These are phyloP conservation scores for Helicolenus hilgendorfi DNA, from an alignment of 2,797 vertebrate species.

Conservation along the genomic window DNA sequence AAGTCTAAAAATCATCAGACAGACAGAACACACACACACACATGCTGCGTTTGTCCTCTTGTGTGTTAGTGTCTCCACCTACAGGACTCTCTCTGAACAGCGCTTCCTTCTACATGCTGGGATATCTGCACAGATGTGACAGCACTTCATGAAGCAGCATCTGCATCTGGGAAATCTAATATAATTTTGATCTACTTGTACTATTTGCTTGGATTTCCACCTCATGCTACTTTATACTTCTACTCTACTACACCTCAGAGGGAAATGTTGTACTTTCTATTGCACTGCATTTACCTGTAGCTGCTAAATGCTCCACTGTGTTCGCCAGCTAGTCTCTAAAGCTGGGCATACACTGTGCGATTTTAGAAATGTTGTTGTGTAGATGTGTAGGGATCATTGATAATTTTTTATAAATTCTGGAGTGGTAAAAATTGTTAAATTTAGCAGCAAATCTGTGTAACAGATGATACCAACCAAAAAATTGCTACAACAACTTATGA, in stretches of 20 bases:
- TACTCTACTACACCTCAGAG: not conserved
- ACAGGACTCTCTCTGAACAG: not conserved
- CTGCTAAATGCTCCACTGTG: not conserved
- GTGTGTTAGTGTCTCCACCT: not conserved
- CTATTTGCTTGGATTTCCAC: not conserved
- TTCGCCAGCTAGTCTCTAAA: too few species aligned
- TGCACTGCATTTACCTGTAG: not conserved
- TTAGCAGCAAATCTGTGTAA: too few species aligned
- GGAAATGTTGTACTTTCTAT: not conserved
- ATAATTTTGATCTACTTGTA: not conserved
- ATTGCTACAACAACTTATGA: too few species aligned
- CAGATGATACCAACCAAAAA: rapidly evolving
- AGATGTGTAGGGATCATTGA: too few species aligned
- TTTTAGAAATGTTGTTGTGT: too few species aligned
- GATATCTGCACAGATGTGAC: not conserved
- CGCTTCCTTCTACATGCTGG: slow-evolving; percentile 2
- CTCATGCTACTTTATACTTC: not conserved
- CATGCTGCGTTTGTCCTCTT: not conserved
- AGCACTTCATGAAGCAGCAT: not conserved
- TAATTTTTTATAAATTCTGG: too few species aligned
- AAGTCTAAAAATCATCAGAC: not conserved
- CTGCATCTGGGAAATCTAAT: not conserved
- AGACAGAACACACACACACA: not conserved
- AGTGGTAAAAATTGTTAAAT: too few species aligned
- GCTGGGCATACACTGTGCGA: too few species aligned